Evolutionary conservation across 2,113 vertebrate species (phyloP).

Genomic region (Poeciliopsis occidentalis): DNA sequence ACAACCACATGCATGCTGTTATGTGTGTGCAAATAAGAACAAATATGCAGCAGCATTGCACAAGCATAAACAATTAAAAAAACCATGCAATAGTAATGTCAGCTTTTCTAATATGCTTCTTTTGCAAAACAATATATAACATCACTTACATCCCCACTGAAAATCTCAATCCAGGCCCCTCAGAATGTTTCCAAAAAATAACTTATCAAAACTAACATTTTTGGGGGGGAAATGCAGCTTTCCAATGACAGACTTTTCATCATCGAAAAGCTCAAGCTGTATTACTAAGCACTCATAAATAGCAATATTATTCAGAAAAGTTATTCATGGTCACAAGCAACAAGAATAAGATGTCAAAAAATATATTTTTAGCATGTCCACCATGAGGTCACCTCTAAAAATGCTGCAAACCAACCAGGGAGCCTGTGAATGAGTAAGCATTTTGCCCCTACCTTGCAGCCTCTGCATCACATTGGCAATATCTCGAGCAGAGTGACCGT

Average conservation of each 20-base stretch:
- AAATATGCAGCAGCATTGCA: neutral
- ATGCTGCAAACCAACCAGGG: constrained; percentile 49
- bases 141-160: neutral
- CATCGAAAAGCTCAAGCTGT: constrained; percentile 8
- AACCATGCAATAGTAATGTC: constrained; percentile 9
- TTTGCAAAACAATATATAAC: neutral
- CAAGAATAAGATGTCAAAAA: neutral
- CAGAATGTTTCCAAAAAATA: constrained; percentile 13
- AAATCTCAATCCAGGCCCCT: constrained; percentile 20
- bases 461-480: constrained; percentile 95
- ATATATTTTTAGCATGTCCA: constrained; percentile 68
- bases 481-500: constrained; percentile 81
- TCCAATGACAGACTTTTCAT: too few relatives aligned
- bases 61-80: neutral
- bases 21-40: neutral
- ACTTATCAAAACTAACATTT: neutral
- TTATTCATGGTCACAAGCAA: neutral
- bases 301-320: constrained; percentile 10
- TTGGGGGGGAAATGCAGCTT: constrained; percentile 10
- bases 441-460: constrained; percentile 89
- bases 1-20: neutral
- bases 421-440: constrained; percentile 70
- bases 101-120: neutral
- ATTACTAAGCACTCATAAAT: constrained; percentile 10
- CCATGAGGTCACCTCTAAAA: constrained; percentile 74